A percentile compares a stretch with the other conserved stretches of the same genome.
phyloP scores from a whole-genome alignment of 2,888 invertebrate species.

The Drosophila hawaiiensis region DNA sequence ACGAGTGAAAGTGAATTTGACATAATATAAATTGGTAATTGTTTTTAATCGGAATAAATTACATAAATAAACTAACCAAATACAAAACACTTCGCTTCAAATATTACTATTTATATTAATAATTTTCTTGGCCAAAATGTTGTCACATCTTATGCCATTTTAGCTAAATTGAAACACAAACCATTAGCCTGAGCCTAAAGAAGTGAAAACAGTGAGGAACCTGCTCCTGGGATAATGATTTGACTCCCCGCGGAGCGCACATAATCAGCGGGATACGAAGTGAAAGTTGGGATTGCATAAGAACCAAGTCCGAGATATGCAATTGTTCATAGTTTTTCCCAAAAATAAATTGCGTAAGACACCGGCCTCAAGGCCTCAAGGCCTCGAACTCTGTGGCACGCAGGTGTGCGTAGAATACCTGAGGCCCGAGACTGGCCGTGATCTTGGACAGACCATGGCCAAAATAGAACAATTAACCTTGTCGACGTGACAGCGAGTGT shows the following conservation, averaged over 20 bases:
- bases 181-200: neutral
- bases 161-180: neutral
- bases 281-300: slow-evolving; percentile 74
- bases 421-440: slow-evolving; percentile 29
- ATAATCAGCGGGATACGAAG: slow-evolving; percentile 54
- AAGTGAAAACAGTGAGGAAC: slow-evolving; percentile 11
- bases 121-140: neutral
- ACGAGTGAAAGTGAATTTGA: neutral
- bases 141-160: neutral
- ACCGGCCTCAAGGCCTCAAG: slow-evolving; percentile 19
- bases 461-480: slow-evolving; percentile 76
- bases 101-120: neutral
- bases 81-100: neutral
- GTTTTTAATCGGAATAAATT: neutral
- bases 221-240: slow-evolving; percentile 13
- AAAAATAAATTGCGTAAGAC: slow-evolving; percentile 52
- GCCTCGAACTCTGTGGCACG: slow-evolving; percentile 35
- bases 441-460: slow-evolving; percentile 37
- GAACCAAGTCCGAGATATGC: slow-evolving; percentile 38
- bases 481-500: slow-evolving; percentile 62
- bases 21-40: neutral
- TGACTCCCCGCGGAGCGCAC: slow-evolving; percentile 32
- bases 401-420: slow-evolving; percentile 54
- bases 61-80: neutral
- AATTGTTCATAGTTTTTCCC: slow-evolving; percentile 35